Evolutionary conservation across 2,888 invertebrate genomes (phyloP), one percentile per base, ranked within the genome.

Genomic region (Hypercompe scribonia): DNA sequence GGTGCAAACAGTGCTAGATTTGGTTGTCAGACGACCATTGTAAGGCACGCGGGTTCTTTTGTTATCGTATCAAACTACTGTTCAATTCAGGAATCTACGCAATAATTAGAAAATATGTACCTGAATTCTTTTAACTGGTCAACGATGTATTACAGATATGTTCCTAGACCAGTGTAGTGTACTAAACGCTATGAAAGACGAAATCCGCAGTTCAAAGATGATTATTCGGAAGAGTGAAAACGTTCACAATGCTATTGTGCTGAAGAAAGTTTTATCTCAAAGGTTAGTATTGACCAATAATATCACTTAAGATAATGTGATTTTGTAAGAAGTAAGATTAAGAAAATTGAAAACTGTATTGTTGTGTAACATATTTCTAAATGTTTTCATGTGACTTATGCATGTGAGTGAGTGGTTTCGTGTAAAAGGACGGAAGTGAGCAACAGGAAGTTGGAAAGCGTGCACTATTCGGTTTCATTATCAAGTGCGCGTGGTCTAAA

Each of bases 81-180:
- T n/a, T n/a, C n/a, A n/a, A n/a, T n/a, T 24, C 7, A 50, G 24
- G 50, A 50, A 50, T 8, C 8, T 24, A 24, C 2, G 24, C 8
- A 24, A 0, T 1, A 8, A 50, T 10, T 8, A 24, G 24, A 24
- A 50, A 50, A 50, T 50, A 50, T 50, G 21, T 8, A 54, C 10
- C 50, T 11, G 11, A 24, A 54, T 54, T 54, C 50, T 54, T 24
- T 24, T 54, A 54, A 54, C 18, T 54, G 21, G 21, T 54, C n/a
- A 18, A 10, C 24, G 13, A 13, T 39, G 21, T 24, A 24, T 79
- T 71, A 4, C 84, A 94, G 94, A 91, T 67, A 84, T 93, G 79
- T 89, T 93, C 72, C 77, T 87, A 72, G 92, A 93, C 73, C 94
- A 94, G 73, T 90, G 91, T 78, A 75, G 79, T 3, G 77, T 92